Percentiles rank a stretch among this genome's conserved stretches.
phyloP scores from a whole-genome alignment of 1,140 invertebrate genomes.

The Meloidogyne hapla region DNA sequence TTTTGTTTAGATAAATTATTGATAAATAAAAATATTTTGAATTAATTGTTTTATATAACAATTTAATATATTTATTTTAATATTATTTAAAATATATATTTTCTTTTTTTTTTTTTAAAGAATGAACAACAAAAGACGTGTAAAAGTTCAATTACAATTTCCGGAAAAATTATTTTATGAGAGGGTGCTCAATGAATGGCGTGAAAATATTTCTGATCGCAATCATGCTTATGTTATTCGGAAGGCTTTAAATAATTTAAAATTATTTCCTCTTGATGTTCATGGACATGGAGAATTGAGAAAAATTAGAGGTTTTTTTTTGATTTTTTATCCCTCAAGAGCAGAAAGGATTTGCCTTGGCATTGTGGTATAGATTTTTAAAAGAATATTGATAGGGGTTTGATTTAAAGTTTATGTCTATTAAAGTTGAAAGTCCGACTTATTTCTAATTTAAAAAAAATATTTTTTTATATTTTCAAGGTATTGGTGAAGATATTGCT shows the following conservation, averaged over 20 bases:
- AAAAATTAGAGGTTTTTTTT: conserved; percentile 45
- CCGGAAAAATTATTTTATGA: conserved; percentile 53
- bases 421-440: neutral
- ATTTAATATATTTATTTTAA: too few species aligned
- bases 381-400: too few species aligned
- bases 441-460: too few species aligned
- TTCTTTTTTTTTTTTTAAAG: too few species aligned
- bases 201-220: conserved; percentile 44
- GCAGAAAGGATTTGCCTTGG: too few species aligned
- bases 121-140: conserved; percentile 21
- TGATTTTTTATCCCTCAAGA: too few species aligned
- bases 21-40: too few species aligned
- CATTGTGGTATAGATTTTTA: too few species aligned
- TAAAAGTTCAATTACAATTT: conserved; percentile 44
- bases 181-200: conserved; percentile 49
- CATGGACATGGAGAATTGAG: conserved; percentile 49
- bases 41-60: too few species aligned
- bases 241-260: conserved; percentile 48
- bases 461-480: conserved; percentile 36
- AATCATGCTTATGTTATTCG: conserved; percentile 38
- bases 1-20: too few species aligned
- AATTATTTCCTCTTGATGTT: conserved; percentile 45
- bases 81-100: too few species aligned
- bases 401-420: too few species aligned
- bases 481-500: conserved; percentile 58